phyloP scores from a whole-genome alignment of 2,888 invertebrate genomes.

The Ptychoptera albimana region DNA sequence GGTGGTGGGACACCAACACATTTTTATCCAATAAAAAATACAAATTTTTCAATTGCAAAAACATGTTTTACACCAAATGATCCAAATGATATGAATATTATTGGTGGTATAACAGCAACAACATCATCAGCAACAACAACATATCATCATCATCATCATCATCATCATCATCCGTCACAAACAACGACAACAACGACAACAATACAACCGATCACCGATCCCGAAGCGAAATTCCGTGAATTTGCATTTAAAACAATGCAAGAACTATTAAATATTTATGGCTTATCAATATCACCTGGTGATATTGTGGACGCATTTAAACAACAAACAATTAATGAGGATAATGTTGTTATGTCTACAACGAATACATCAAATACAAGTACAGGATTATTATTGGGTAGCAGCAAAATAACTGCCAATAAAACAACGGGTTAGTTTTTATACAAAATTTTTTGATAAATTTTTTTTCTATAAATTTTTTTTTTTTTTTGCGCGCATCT shows the following conservation, averaged over 20 bases:
- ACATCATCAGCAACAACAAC: not conserved
- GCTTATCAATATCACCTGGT: constrained; percentile 13
- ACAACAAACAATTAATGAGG: constrained; percentile 6
- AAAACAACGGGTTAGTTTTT: too few relatives aligned
- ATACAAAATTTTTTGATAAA: too few relatives aligned
- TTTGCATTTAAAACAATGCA: constrained; percentile 13
- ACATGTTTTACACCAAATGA: not conserved
- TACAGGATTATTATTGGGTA: not conserved
- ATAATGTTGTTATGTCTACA: not conserved
- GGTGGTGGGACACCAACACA: not conserved
- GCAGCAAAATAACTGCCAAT: not conserved
- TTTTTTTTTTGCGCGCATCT: too few relatives aligned
- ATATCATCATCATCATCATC: not conserved
- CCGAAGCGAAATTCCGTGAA: constrained; percentile 8
- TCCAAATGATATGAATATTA: not conserved
- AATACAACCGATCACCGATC: constrained; percentile 4
- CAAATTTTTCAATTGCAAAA: constrained; percentile 7
- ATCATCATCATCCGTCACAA: not conserved
- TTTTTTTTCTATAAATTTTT: too few relatives aligned
- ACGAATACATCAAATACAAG: not conserved
- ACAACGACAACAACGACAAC: not conserved
- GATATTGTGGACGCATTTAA: constrained; percentile 14
- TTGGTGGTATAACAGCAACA: not conserved
- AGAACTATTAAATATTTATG: constrained; percentile 14
- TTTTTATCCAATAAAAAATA: constrained; percentile 6